Evolutionary conservation across 2,113 vertebrate species (phyloP).

Genomic region (Chaetura pelagica): DNA sequence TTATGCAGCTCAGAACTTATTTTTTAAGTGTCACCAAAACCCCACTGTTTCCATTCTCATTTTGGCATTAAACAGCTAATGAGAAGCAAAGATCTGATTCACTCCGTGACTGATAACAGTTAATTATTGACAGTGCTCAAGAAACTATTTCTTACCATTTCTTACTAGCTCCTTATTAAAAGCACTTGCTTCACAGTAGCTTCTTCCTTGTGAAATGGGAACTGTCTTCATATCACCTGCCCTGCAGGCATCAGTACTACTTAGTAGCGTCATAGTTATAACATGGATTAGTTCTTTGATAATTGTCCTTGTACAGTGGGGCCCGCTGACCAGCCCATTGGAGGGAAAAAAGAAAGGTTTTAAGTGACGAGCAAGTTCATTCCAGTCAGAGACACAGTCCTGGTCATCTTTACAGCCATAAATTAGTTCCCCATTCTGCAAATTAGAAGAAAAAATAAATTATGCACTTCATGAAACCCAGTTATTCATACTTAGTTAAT

Average conservation of each 20-base stretch:
- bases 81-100: not conserved
- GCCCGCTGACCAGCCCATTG: conserved; percentile 82
- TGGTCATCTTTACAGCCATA: conserved; percentile 91
- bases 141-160: conserved; percentile 79
- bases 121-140: not conserved
- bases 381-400: conserved; percentile 84
- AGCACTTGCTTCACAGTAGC: conserved; percentile 89
- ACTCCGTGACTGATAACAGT: accelerated
- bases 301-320: conserved; percentile 83
- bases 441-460: not conserved
- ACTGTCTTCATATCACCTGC: conserved; percentile 73
- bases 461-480: not conserved
- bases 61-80: not conserved
- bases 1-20: not conserved
- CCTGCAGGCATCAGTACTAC: conserved; percentile 79
- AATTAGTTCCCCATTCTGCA: conserved; percentile 91
- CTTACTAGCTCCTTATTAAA: conserved; percentile 83
- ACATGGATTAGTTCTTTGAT: conserved; percentile 92
- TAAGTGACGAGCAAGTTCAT: conserved; percentile 86
- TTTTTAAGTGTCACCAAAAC: not conserved
- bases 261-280: conserved; percentile 85
- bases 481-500: not conserved
- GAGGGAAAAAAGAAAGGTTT: conserved; percentile 90
- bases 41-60: not conserved
- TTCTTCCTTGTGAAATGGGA: conserved; percentile 76